These are phyloP conservation scores for Cephus nigrinus DNA, from an alignment of 2,888 invertebrate species.

Conservation along the genomic window DNA sequence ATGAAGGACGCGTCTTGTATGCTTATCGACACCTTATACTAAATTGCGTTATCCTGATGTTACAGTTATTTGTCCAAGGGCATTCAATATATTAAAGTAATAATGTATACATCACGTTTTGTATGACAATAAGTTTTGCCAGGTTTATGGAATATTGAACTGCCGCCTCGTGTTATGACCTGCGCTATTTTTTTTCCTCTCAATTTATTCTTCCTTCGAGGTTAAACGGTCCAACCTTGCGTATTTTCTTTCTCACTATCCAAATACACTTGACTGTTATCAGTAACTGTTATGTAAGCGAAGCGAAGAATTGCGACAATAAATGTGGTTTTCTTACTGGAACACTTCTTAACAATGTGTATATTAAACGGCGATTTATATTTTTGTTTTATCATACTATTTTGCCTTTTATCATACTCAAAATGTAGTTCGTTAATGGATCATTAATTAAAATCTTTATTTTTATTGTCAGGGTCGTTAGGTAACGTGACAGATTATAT, in stretches of 20 bases:
- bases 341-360: background rate
- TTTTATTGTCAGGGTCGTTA: no score
- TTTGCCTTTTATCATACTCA: no score
- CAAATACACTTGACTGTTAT: background rate
- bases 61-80: conserved; percentile 2
- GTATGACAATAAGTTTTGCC: conserved; percentile 45
- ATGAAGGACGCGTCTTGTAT: background rate
- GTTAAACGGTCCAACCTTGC: background rate
- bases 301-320: conserved; percentile 39
- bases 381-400: no score
- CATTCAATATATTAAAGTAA: conserved; percentile 6
- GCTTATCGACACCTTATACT: background rate
- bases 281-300: background rate
- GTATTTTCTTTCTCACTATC: background rate
- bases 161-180: background rate
- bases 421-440: no score
- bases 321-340: conserved; percentile 38
- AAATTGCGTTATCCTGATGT: background rate
- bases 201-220: background rate
- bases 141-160: conserved; percentile 16
- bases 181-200: background rate
- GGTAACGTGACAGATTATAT: background rate
- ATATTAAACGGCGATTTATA: background rate
- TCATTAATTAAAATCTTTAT: no score
- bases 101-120: conserved; percentile 40